phyloP scores from a whole-genome alignment of 2,113 vertebrate species.

The Anguilla rostrata region DNA sequence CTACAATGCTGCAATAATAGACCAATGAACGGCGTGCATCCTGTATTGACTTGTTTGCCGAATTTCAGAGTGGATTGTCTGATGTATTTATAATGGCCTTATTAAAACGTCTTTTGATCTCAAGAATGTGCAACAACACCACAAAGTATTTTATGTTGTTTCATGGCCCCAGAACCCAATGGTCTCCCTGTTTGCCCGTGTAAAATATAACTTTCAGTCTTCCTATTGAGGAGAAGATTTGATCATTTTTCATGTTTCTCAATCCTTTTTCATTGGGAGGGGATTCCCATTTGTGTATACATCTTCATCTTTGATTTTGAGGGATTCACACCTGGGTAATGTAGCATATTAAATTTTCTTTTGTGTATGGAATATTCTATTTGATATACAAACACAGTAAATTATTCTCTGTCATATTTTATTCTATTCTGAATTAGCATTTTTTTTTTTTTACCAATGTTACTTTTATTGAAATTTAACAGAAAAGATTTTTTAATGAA shows the following conservation, averaged over 20 bases:
- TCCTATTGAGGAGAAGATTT: conserved; percentile 54
- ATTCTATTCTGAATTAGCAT: conserved; percentile 49
- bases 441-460: conserved; percentile 39
- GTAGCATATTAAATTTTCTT: conserved; percentile 35
- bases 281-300: conserved; percentile 6
- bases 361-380: conserved; percentile 64
- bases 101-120: conserved; percentile 76
- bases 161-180: conserved; percentile 37
- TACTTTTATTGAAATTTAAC: conserved; percentile 46
- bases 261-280: conserved; percentile 27
- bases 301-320: conserved; percentile 46
- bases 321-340: conserved; percentile 41
- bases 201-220: conserved; percentile 53
- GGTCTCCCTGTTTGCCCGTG: conserved; percentile 28
- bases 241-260: conserved; percentile 35
- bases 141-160: conserved; percentile 55
- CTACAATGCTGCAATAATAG: conserved; percentile 63
- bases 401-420: conserved; percentile 57
- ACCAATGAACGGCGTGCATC: conserved; percentile 67
- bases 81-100: conserved; percentile 77
- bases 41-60: conserved; percentile 79
- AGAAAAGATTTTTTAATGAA: conserved; percentile 36
- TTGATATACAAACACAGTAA: conserved; percentile 68
- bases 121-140: conserved; percentile 68
- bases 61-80: conserved; percentile 73